These are phyloP conservation scores for Eumerus sabulonum DNA, from an alignment of 2,888 invertebrate species.

Conservation along the genomic window DNA sequence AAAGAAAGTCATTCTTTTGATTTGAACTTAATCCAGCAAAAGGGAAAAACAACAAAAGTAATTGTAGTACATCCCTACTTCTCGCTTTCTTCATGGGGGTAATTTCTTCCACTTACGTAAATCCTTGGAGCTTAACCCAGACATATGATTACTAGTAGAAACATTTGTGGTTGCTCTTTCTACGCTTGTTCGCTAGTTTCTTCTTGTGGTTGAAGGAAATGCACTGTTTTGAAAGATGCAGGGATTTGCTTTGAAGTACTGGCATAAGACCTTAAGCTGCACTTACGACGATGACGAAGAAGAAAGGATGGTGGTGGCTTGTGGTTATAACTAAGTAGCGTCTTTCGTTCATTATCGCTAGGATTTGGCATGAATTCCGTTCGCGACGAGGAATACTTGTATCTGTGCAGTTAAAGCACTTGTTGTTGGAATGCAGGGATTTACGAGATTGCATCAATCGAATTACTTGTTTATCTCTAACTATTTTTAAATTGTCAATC, in stretches of 20 bases:
- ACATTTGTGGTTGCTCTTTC: slow-evolving; percentile 22
- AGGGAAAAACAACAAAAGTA: slow-evolving; percentile 69
- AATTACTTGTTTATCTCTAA: too few relatives aligned
- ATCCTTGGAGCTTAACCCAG: slow-evolving; percentile 74
- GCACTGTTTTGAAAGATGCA: slow-evolving; percentile 53
- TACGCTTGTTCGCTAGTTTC: background rate
- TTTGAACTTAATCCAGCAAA: slow-evolving; percentile 76
- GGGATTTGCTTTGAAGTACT: slow-evolving; percentile 65
- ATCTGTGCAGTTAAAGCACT: too few relatives aligned
- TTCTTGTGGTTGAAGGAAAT: slow-evolving; percentile 40
- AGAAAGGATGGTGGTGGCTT: background rate
- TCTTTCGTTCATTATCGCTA: slow-evolving; percentile 26
- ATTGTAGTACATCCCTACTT: slow-evolving; percentile 72
- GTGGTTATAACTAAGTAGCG: slow-evolving; percentile 26
- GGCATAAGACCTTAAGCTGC: slow-evolving; percentile 50
- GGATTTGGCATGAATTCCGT: slow-evolving; percentile 23
- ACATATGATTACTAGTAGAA: slow-evolving; percentile 70
- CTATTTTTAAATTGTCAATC: too few relatives aligned
- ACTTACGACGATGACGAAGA: slow-evolving; percentile 8
- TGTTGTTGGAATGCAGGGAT: too few relatives aligned
- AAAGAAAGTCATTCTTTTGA: slow-evolving; percentile 72
- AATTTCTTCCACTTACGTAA: slow-evolving; percentile 78
- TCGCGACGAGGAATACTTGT: too few relatives aligned
- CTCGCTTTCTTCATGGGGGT: slow-evolving; percentile 68
- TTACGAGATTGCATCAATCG: too few relatives aligned